Conservation (phyloP, 2,888 invertebrate species). For the Cosmia trapezina region DNA sequence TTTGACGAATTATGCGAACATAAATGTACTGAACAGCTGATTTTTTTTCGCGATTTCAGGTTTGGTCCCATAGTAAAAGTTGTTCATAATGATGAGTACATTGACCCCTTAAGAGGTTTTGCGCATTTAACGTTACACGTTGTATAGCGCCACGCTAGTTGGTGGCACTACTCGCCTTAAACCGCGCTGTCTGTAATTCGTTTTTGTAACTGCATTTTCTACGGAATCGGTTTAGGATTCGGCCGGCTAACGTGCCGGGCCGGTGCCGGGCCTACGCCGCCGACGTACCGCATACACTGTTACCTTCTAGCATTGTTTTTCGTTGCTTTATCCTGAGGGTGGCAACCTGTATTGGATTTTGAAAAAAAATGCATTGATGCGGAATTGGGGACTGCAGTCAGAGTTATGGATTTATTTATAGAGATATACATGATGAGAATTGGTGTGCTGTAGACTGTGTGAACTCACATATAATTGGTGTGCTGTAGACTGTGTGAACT, state of each 20-base stretch:
- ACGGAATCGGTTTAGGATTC: slow-evolving; percentile 81
- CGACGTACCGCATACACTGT: slow-evolving; percentile 33
- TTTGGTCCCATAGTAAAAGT: no score
- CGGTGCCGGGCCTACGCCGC: slow-evolving; percentile 37
- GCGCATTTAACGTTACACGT: no score
- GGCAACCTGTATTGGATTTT: slow-evolving; percentile 8
- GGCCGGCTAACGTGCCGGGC: slow-evolving; percentile 77
- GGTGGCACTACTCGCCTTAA: no score
- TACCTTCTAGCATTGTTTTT: slow-evolving; percentile 36
- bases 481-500: not conserved
- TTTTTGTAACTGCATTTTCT: slow-evolving; percentile 79
- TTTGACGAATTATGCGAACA: no score
- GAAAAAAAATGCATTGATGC: slow-evolving; percentile 8
- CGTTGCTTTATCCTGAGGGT: slow-evolving; percentile 12
- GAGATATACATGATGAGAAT: not conserved
- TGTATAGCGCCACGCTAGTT: no score
- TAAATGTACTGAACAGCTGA: no score
- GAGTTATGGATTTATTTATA: not conserved
- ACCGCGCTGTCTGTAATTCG: slow-evolving; percentile 71
- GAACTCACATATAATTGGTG: not conserved
- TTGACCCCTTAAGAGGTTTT: no score
- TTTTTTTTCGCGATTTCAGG: no score
- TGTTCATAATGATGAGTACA: no score
- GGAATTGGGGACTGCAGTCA: not conserved
- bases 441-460: not conserved